phyloP scores from a whole-genome alignment of 2,797 vertebrate species.

The Apogon hyalosoma region DNA sequence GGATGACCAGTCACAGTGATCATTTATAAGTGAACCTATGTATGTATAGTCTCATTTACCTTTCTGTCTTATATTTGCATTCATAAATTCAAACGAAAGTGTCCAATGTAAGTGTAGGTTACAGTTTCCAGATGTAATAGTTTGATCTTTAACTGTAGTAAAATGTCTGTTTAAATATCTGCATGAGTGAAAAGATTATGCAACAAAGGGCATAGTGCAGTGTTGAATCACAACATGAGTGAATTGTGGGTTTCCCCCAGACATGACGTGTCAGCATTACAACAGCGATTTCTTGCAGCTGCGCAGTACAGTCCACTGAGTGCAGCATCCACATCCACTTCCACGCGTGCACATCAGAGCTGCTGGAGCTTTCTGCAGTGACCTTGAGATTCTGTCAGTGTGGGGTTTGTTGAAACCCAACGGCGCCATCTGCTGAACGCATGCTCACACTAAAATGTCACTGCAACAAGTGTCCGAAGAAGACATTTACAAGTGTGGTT shows the following conservation, averaged over 20 bases:
- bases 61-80: too few relatives aligned
- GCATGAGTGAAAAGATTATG: too few relatives aligned
- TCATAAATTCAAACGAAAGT: too few relatives aligned
- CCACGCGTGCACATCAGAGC: slow-evolving; percentile 9
- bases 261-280: slow-evolving; percentile 3
- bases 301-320: slow-evolving; percentile 35
- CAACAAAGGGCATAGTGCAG: neutral
- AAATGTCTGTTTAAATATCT: too few relatives aligned
- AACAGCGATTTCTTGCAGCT: slow-evolving; percentile 32
- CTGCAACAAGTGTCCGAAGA: slow-evolving; percentile 11
- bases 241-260: slow-evolving; percentile 20
- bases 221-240: slow-evolving; percentile 10
- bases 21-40: too few relatives aligned
- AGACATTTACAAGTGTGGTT: neutral
- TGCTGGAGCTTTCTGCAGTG: slow-evolving; percentile 62
- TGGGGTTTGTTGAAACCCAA: slow-evolving; percentile 18
- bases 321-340: slow-evolving; percentile 50
- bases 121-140: too few relatives aligned
- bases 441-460: slow-evolving; percentile 1
- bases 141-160: too few relatives aligned
- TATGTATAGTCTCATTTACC: too few relatives aligned
- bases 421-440: slow-evolving; percentile 71
- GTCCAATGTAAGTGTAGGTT: too few relatives aligned
- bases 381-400: slow-evolving; percentile 71
- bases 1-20: too few relatives aligned